Conservation (phyloP, 2,888 invertebrate species). For the Chalcis sispes region DNA sequence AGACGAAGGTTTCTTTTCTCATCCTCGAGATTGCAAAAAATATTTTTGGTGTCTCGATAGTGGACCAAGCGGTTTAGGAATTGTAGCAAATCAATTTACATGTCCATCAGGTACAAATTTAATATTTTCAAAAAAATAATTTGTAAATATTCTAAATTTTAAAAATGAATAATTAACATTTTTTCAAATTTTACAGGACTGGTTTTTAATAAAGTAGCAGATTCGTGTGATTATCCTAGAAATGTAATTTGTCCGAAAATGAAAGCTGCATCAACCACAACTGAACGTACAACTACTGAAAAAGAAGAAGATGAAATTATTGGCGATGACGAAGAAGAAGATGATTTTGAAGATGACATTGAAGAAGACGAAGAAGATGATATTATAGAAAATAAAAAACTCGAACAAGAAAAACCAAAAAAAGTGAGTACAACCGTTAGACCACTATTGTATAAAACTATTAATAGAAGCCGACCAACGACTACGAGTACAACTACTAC, state of each 20-base stretch:
- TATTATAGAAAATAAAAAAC: slow-evolving; percentile 75
- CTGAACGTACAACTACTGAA: slow-evolving; percentile 75
- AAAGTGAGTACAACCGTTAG: slow-evolving; percentile 67
- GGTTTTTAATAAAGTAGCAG: slow-evolving; percentile 93
- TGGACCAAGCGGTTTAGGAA: slow-evolving; percentile 91
- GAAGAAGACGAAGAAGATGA: slow-evolving; percentile 78
- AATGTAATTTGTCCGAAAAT: slow-evolving; percentile 89
- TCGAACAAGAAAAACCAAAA: slow-evolving; percentile 74
- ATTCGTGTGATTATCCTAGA: slow-evolving; percentile 93
- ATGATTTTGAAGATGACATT: slow-evolving; percentile 77
- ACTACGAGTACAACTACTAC: slow-evolving; percentile 64
- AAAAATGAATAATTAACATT: slow-evolving; percentile 16
- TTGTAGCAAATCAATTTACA: slow-evolving; percentile 94
- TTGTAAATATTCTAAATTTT: neutral
- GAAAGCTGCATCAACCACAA: slow-evolving; percentile 76
- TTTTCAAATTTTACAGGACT: slow-evolving; percentile 80
- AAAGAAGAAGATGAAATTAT: slow-evolving; percentile 76
- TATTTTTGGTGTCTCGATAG: slow-evolving; percentile 96
- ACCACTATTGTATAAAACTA: slow-evolving; percentile 71
- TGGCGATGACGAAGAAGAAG: slow-evolving; percentile 75
- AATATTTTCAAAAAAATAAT: slow-evolving; percentile 17
- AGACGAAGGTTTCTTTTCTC: slow-evolving; percentile 94
- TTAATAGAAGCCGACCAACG: slow-evolving; percentile 68
- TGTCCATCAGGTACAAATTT: slow-evolving; percentile 88
- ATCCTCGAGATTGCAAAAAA: slow-evolving; percentile 94